Evolutionary conservation across 2,113 vertebrate species (phyloP), one percentile per base, ranked within the genome.

Genomic region (Megatriorchis doriae): DNA sequence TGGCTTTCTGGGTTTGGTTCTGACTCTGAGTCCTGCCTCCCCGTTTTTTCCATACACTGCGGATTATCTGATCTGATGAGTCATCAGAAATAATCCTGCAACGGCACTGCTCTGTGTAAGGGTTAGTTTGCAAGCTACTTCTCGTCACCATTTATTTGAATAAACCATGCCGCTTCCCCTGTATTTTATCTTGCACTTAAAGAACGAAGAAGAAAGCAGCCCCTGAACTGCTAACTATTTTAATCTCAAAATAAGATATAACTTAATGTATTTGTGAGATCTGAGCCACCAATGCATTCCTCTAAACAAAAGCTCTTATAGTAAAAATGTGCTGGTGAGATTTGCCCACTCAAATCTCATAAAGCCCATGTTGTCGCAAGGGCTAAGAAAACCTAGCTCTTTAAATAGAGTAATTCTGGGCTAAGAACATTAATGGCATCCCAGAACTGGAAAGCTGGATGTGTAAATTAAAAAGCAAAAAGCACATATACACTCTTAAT

Each of bases 381-480:
- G 70, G 78, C 93, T 87, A 75, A 94, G 94, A 48, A 94, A 94
- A 94, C 78, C 78, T 52, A 66, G 74, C 81, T 83, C 71, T 91
- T 93, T 93, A 91, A 94, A 94, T 0, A 59, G 53, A 89, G 84
- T 96, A 93, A 96, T 96, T 95, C 94, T 83, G 67, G 17, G 55
- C 83, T 97, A 96, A 96, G 93, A 95, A 96, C 86, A 93, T 95
- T 95, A 94, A 91, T 83, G 89, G 96, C 84, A 88, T 95, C 89
- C 95, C 59, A 83, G 66, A 86, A 95, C 42, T 63, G 63, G 90
- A 90, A 96, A 97, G 95, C 71, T 65, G 86, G 89, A 91, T 93
- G 95, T 93, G 93, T 94, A 96, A 94, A 95, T 96, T 95, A 95
- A 90, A 95, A 92, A 92, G 81, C 72, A 95, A 95, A 93, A 96